phyloP scores from a whole-genome alignment of 2,888 invertebrate species.

The Heliconius charithonia region DNA sequence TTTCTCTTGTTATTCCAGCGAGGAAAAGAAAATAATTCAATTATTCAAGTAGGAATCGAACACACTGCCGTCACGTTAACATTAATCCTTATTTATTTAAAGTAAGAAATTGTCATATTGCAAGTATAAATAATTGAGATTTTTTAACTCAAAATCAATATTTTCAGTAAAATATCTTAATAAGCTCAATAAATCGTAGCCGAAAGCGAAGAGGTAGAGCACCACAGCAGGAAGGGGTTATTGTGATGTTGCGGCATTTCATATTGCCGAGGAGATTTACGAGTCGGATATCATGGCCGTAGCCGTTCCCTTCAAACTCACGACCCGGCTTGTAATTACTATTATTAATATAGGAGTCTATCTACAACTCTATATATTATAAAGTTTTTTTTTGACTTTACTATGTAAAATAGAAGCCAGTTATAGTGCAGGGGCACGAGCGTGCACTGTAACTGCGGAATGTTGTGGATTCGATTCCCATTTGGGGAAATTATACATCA shows the following conservation, averaged over 20 bases:
- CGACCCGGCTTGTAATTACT: constrained; percentile 27
- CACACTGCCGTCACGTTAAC: no score
- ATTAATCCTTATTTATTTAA: no score
- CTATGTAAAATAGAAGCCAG: no score
- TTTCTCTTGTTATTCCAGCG: no score
- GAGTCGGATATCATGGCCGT: constrained; percentile 43
- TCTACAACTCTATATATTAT: not conserved
- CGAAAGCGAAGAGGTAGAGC: constrained; percentile 53
- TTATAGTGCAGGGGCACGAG: no score
- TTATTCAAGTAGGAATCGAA: no score
- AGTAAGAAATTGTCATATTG: no score
- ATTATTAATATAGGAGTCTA: constrained; percentile 3
- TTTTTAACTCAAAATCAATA: not conserved
- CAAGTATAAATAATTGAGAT: not conserved
- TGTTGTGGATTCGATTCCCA: not conserved
- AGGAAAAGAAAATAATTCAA: no score
- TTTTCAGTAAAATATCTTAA: constrained; percentile 30
- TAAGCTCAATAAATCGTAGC: constrained; percentile 45
- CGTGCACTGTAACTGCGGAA: not conserved
- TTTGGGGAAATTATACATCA: no score
- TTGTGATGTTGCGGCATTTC: constrained; percentile 76
- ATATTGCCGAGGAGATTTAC: constrained; percentile 77
- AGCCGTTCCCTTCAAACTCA: constrained; percentile 36
- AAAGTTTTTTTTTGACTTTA: not conserved
- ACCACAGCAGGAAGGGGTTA: constrained; percentile 66